Evolutionary conservation across 1,140 invertebrate species (phyloP).

Genomic region (Phocides pigmalion): DNA sequence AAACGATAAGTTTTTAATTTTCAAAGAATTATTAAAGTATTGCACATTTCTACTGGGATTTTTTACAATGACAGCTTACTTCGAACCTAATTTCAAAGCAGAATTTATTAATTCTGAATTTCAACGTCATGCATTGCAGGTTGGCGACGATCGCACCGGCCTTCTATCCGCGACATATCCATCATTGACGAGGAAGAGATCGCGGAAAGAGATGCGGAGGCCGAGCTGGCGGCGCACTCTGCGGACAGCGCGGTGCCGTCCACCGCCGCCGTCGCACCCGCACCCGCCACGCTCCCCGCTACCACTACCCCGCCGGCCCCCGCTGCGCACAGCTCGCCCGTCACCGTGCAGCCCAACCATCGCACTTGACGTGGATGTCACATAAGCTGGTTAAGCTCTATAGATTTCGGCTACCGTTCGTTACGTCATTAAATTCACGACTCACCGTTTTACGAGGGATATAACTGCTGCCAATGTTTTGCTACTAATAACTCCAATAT

Average conservation of each 20-base stretch:
- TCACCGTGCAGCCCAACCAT: constrained; percentile 70
- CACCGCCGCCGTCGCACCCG: constrained; percentile 31
- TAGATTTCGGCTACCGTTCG: no score
- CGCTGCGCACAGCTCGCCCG: constrained; percentile 59
- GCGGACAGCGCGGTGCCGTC: constrained; percentile 30
- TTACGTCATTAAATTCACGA: no score
- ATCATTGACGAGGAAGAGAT: constrained; percentile 90
- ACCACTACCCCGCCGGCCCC: constrained; percentile 41
- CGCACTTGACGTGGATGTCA: constrained; percentile 54
- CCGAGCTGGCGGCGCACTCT: constrained; percentile 40
- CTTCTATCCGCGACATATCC: constrained; percentile 92
- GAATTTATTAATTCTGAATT: no score
- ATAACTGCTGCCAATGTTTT: no score
- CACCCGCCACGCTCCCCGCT: constrained; percentile 40
- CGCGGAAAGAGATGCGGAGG: constrained; percentile 67
- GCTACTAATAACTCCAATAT: no score
- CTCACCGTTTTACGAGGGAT: no score
- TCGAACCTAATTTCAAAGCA: no score
- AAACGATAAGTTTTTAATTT: no score
- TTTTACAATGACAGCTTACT: no score
- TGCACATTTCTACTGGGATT: no score
- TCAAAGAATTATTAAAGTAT: no score
- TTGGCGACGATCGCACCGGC: constrained; percentile 89
- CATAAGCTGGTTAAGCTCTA: no score
- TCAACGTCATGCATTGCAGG: constrained; percentile 54